A percentile compares a stretch with the other conserved stretches of the same genome.
Conservation (phyloP, 2,888 invertebrate species). For the Platypus cylindrus region DNA sequence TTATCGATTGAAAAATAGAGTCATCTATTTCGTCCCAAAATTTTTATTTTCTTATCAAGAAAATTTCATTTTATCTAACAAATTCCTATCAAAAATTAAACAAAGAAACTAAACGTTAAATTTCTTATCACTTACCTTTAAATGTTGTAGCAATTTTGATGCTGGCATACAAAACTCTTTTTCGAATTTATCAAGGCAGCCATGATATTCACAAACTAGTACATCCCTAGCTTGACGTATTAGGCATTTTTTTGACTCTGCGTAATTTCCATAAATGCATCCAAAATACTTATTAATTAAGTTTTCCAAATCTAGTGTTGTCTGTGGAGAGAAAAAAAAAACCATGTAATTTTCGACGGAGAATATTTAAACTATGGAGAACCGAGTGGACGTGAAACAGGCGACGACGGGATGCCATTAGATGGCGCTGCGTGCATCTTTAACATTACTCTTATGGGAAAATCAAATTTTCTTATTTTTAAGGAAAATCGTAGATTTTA, state of each 20-base stretch:
- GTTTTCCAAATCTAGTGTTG: slow-evolving; percentile 19
- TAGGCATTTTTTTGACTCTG: slow-evolving; percentile 44
- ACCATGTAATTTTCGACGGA: neutral
- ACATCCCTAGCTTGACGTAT: slow-evolving; percentile 57
- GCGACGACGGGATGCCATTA: too few relatives aligned
- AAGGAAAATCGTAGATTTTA: too few relatives aligned
- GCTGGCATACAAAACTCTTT: slow-evolving; percentile 50
- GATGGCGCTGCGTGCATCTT: too few relatives aligned
- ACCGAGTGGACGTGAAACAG: too few relatives aligned
- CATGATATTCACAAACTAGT: slow-evolving; percentile 51
- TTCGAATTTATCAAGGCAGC: slow-evolving; percentile 49
- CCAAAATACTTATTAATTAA: slow-evolving; percentile 51
- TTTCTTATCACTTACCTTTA: slow-evolving; percentile 34
- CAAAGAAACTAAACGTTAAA: neutral
- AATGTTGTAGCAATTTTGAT: slow-evolving; percentile 40
- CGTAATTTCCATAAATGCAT: slow-evolving; percentile 48
- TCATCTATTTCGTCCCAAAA: too few relatives aligned
- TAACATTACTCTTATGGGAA: too few relatives aligned
- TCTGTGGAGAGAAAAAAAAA: neutral
- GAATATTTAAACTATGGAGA: neutral
- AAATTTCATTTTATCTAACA: too few relatives aligned
- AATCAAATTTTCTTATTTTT: too few relatives aligned
- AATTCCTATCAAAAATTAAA: too few relatives aligned
- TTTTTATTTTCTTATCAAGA: too few relatives aligned
- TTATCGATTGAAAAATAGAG: too few relatives aligned